Base-by-base conservation (phyloP, 2,113 vertebrate genomes). In the Rynchops niger region DNA sequence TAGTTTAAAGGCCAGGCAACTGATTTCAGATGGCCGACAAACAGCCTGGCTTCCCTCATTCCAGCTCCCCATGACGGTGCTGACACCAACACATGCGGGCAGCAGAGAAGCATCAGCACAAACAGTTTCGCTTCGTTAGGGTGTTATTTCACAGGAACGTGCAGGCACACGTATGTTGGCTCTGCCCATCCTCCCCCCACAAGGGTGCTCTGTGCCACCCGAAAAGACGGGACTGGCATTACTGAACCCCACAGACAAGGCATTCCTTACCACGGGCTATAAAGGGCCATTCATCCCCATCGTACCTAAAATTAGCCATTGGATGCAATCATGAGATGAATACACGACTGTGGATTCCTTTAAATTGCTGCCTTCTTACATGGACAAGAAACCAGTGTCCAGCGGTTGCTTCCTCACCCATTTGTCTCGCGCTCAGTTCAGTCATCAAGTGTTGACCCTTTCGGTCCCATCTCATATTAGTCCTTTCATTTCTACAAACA, bases 201-300 rank as follows among this genome's bases (percentile, higher is more conserved):
- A 85, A 52, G 43, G 47, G 13, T 40, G 43, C 67, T 88, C 85
- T 86, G 58, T 91, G 80, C 74, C 82, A 90, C 34, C 16, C 17
- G 0, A 73, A 69, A 86, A 95, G 58, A 62, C 88, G 66, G 27
- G 86, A 66, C 55, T 81, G 71, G 87, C 58, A 69, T 71, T 56
- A 85, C 59, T 30, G 36, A 92, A 61, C 43, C 40, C 59, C 74
- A 77, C 16, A 80, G 84, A 97, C 91, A 97, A 96, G 63, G 74
- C 89, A 78, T 43, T 91, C 61, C 93, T 90, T 63, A 94, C 84
- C 43, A 77, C 0, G 1, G 21, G 38, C 87, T 61, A 94, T 76
- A 95, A 95, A 72, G 78, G 22, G 59, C 77, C 83, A 96, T 94
- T 97, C 77, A 97, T 92, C 22, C 26, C 34, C 77, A 58, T 53